Evolutionary conservation across 2,888 invertebrate species (phyloP).

Genomic region (Lissonota sp.): DNA sequence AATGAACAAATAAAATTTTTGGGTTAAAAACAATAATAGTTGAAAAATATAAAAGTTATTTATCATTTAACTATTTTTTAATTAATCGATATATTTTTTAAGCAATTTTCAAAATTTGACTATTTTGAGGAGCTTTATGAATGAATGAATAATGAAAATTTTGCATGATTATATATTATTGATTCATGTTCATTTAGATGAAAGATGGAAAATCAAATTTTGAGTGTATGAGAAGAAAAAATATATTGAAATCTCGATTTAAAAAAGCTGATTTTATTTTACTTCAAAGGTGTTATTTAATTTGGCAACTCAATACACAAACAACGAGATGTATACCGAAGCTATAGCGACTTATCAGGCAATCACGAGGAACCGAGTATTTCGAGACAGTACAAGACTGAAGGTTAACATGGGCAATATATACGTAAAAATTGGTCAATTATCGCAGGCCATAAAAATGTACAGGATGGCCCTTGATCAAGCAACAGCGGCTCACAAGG

Average conservation of each 20-base stretch:
- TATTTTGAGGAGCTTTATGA: too few relatives aligned
- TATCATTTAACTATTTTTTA: too few relatives aligned
- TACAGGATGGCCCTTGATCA: constrained; percentile 99
- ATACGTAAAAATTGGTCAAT: constrained; percentile 96
- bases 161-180: too few relatives aligned
- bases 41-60: too few relatives aligned
- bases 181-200: too few relatives aligned
- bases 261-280: constrained; percentile 71
- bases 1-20: too few relatives aligned
- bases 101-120: too few relatives aligned
- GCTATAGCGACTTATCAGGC: constrained; percentile 98
- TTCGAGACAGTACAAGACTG: constrained; percentile 95
- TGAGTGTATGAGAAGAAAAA: not conserved
- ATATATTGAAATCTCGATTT: not conserved
- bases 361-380: constrained; percentile 96
- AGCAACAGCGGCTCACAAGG: constrained; percentile 96
- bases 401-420: constrained; percentile 99
- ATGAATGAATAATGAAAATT: too few relatives aligned
- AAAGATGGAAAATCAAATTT: too few relatives aligned
- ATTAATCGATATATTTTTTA: too few relatives aligned
- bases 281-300: constrained; percentile 94
- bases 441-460: constrained; percentile 97
- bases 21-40: too few relatives aligned
- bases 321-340: constrained; percentile 97
- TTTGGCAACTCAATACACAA: constrained; percentile 96